Base-by-base conservation (phyloP, 2,113 vertebrate species). In the Calonectris borealis region DNA sequence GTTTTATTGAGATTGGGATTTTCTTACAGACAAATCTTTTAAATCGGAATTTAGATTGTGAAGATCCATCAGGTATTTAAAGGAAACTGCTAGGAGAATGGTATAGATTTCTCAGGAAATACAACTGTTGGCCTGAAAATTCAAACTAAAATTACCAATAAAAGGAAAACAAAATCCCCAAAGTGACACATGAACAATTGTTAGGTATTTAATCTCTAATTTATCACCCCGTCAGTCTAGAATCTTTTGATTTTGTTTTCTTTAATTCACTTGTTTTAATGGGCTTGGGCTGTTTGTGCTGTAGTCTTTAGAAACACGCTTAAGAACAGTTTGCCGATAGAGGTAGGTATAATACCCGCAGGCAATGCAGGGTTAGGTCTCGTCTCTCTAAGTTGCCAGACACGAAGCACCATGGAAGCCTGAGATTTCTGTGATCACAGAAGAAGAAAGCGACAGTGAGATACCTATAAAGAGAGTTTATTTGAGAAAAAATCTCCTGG, bases 11-110 rank as follows among this genome's bases (percentile, higher is more conserved):
- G 80, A 81, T 25, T 62, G 80, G 83, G 83, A 88, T 95, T 95
- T 94, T 76, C 92, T 71, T 72, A 71, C 83, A 77, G 93, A 92
- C 86, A 94, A 93, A 91, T 90, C 76, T 96, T 86, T 91, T 92
- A 88, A 94, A 96, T 95, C 65, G 83, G 83, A 96, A 52, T 93
- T 93, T 88, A 91, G 78, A 77, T 80, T 84, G 85, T 81, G 94
- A 82, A 91, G 91, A 95, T 93, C 90, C 83, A 9, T 94, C 38
- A 16, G 82, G 93, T 96, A 83, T 83, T 95, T 94, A 92, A 93
- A 92, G 83, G 66, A 86, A 97, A 70, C 79, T 68, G 88, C 64
- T 84, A 12, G 36, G 78, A 95, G 81, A 92, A 84, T 44, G 44
- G 49, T 71, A 87, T 61, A 69, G 95, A 79, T 95, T 93, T 95